phyloP scores from a whole-genome alignment of 2,888 invertebrate genomes.

The Caenorhabditis wallacei region DNA sequence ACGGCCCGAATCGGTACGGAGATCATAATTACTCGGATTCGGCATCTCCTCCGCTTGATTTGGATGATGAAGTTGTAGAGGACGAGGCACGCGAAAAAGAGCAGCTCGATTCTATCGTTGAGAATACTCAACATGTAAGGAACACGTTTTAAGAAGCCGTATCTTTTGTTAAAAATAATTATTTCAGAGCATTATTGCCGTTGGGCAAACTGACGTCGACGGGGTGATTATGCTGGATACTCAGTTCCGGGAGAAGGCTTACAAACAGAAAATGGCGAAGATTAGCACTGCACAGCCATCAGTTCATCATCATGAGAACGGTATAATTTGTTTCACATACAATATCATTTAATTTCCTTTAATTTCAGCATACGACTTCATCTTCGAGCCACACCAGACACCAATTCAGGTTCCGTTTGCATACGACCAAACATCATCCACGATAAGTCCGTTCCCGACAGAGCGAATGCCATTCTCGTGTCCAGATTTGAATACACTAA shows the following conservation, averaged over 20 bases:
- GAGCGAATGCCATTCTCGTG: conserved; percentile 57
- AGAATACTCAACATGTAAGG: conserved; percentile 57
- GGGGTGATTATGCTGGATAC: conserved; percentile 26
- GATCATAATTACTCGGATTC: conserved; percentile 16
- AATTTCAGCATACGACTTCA: conserved; percentile 39
- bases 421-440: conserved; percentile 46
- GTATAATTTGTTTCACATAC: too few species aligned
- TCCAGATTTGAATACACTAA: conserved; percentile 38
- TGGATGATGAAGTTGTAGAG: conserved; percentile 17
- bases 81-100: conserved; percentile 44
- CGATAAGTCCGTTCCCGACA: conserved; percentile 30
- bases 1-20: conserved; percentile 9
- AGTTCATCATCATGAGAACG: not conserved
- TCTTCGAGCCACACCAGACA: conserved; percentile 28
- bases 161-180: not conserved
- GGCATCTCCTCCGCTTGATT: conserved; percentile 16
- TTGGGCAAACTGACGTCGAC: conserved; percentile 59
- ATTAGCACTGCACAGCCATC: not conserved
- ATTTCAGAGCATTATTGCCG: conserved; percentile 64
- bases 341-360: not conserved
- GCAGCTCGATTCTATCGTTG: conserved; percentile 57
- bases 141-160: not conserved
- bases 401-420: conserved; percentile 42
- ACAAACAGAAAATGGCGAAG: conserved; percentile 35
- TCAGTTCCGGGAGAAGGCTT: conserved; percentile 29